phyloP scores from a whole-genome alignment of 2,797 vertebrate genomes.

The Distichodus sexfasciatus region DNA sequence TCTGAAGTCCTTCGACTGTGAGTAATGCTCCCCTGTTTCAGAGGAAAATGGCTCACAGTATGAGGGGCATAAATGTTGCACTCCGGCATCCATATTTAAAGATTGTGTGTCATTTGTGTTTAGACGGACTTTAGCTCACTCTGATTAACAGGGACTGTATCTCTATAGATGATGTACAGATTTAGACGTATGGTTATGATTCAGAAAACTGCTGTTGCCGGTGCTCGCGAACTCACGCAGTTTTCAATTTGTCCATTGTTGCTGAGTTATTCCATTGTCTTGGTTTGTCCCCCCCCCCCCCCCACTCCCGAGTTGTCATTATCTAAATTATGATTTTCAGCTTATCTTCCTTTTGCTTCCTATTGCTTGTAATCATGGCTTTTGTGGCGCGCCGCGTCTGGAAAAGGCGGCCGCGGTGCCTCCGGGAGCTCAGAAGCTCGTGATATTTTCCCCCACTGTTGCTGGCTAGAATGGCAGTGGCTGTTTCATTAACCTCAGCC shows the following conservation, averaged over 20 bases:
- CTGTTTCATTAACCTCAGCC: constrained; percentile 26
- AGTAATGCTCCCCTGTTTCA: not conserved
- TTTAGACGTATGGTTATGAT: constrained; percentile 10
- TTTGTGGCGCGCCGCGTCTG: not conserved
- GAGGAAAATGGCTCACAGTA: not conserved
- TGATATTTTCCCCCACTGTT: constrained; percentile 21
- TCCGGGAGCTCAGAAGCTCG: constrained; percentile 4
- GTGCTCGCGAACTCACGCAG: constrained; percentile 6
- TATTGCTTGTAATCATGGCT: constrained; percentile 17
- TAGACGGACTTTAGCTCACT: not conserved
- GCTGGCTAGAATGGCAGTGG: constrained; percentile 7
- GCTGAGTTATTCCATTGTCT: constrained; percentile 16
- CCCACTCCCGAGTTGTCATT: constrained; percentile 19
- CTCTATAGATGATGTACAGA: not conserved
- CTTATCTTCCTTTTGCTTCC: constrained; percentile 11
- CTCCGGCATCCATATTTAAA: not conserved
- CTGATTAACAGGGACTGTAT: not conserved
- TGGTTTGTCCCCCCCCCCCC: constrained; percentile 11
- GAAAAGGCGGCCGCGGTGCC: not conserved
- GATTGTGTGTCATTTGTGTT: not conserved
- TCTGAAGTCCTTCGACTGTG: constrained; percentile 19
- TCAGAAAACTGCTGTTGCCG: constrained; percentile 1
- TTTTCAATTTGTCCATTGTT: constrained; percentile 15
- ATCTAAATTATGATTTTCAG: constrained; percentile 32
- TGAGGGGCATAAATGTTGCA: not conserved